Base-by-base conservation (phyloP, 1,140 invertebrate species). In the Mactra quadrangularis region DNA sequence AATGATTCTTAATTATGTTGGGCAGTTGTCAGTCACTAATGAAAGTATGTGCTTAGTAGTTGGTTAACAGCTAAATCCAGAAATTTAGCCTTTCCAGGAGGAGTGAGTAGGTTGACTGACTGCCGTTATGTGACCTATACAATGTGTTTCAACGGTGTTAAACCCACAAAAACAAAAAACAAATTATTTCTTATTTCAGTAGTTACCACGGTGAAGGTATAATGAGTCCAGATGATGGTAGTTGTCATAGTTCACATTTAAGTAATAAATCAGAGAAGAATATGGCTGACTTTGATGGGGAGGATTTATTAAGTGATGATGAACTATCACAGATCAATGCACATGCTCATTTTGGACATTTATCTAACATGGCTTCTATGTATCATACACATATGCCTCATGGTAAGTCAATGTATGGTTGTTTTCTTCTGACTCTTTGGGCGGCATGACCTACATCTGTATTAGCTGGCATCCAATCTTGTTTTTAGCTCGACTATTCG, bases 221-320 rank as follows among this genome's bases (percentile, higher is more conserved):
- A 27, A 82, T 93, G 31, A 93, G 91, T 84, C 91, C 91, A 3
- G 93, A 93, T 89, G 95, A 95, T 82, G 87, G 90, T n/a, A 92
- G 91, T 75, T 92, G 91, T 79, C 91, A 92, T 88, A 98, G 97
- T 52, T 98, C 97, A 27, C 94, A 96, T 25, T 96, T 98, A 93
- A 97, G 97, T 53, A 97, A 96, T 77, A 98, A 98, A 93, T 98
- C 97, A n/a, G 97, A 98, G 86, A 98, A 98, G 85, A 98, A 98
- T 92, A 96, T 98, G 95, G 97, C 97, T 0, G 97, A 98, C 92
- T 97, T 98, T 89, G 97, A 98, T 86, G 97, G 97, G 31, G 97
- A 98, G 89, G 97, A 98, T 45, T 95, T 29, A 96, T 96, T 92
- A 96, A 98, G 90, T 81, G 91, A 93, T 75, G 97, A 98, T 86